Percentiles rank a stretch among this genome's conserved stretches.
Evolutionary conservation across 64 coral and sea anemone species (phyloP).

Genomic region (Stylophora pistillata): DNA sequence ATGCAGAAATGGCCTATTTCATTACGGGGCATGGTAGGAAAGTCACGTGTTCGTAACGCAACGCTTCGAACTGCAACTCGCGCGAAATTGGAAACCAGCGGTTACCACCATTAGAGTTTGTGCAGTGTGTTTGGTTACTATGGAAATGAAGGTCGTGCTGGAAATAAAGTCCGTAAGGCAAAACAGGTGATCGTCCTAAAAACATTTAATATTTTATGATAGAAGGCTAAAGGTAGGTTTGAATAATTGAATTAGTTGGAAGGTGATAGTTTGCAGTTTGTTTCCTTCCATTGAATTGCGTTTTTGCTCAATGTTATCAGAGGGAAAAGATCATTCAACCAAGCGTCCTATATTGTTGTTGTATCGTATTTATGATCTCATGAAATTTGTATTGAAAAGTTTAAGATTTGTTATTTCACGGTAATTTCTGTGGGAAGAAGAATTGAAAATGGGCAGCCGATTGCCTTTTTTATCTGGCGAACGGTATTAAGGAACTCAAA

Average conservation of each 20-base stretch:
- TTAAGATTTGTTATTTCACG: no score
- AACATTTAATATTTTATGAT: slow-evolving; percentile 35
- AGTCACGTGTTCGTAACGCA: background rate
- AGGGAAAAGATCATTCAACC: background rate
- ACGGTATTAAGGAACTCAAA: no score
- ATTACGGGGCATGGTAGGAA: background rate
- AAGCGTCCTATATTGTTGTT: background rate
- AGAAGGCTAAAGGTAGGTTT: background rate
- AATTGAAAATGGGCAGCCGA: no score
- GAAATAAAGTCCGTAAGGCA: background rate
- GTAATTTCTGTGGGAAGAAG: no score
- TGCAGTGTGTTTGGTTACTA: background rate
- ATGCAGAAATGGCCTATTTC: no score
- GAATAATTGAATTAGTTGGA: background rate
- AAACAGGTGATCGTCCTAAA: background rate
- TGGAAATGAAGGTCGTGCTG: background rate
- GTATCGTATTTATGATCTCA: background rate
- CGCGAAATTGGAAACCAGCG: background rate
- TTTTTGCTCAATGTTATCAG: background rate
- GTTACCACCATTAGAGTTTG: background rate
- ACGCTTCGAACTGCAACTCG: background rate
- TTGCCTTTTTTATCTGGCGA: no score
- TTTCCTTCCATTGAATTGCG: background rate
- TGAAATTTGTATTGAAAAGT: background rate
- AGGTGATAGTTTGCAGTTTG: background rate